Conservation (phyloP, 2,888 invertebrate species). For the Acronicta alni region DNA sequence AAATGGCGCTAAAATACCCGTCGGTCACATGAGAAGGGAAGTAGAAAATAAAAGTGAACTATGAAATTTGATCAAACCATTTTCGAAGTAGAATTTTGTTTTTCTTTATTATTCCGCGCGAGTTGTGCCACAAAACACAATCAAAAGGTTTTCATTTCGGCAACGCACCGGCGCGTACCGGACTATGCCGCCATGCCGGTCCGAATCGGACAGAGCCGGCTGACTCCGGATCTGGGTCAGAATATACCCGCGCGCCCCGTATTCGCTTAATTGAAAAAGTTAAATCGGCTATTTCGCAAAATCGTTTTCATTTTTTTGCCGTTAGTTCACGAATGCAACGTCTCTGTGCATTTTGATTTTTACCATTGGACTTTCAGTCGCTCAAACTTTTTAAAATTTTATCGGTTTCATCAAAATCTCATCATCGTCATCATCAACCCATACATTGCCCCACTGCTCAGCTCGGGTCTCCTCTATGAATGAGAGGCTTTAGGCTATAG, state of each 20-base stretch:
- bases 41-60: constrained; percentile 41
- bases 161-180: constrained; percentile 69
- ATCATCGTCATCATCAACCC: no score
- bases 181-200: constrained; percentile 60
- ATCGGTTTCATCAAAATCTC: no score
- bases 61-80: constrained; percentile 40
- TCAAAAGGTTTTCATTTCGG: constrained; percentile 75
- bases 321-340: constrained; percentile 48
- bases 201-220: constrained; percentile 57
- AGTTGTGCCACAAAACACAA: constrained; percentile 68
- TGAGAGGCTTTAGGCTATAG: no score
- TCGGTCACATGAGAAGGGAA: constrained; percentile 17
- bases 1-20: not conserved
- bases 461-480: no score
- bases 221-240: constrained; percentile 70
- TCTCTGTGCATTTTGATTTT: constrained; percentile 52
- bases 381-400: not conserved
- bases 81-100: constrained; percentile 55
- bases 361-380: not conserved
- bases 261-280: constrained; percentile 84
- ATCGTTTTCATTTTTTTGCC: constrained; percentile 71
- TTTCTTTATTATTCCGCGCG: constrained; percentile 62
- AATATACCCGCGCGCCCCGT: constrained; percentile 68
- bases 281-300: constrained; percentile 81
- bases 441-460: no score